phyloP scores from a whole-genome alignment of 2,888 invertebrate genomes.

The Lomographa bimaculata region DNA sequence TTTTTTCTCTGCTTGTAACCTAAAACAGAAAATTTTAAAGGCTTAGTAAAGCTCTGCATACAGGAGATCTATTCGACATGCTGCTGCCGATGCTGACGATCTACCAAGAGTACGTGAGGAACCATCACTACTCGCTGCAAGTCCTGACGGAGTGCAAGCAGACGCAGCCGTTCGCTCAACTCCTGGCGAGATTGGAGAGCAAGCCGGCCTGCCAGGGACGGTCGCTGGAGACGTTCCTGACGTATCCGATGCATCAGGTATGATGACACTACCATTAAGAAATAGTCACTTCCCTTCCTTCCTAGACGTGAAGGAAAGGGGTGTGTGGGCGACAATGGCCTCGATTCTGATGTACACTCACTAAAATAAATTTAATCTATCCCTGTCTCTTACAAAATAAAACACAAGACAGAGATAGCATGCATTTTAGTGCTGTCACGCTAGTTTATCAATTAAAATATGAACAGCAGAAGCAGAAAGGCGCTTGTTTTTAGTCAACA shows the following conservation, averaged over 20 bases:
- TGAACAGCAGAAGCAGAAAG: too few species aligned
- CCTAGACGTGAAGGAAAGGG: too few species aligned
- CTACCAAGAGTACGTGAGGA: constrained; percentile 97
- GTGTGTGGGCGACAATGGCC: too few species aligned
- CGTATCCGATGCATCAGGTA: constrained; percentile 96
- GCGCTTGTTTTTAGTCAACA: too few species aligned
- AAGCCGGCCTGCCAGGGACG: constrained; percentile 93
- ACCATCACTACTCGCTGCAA: constrained; percentile 97
- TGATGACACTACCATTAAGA: too few species aligned
- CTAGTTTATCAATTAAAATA: too few species aligned
- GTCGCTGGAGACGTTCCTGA: constrained; percentile 93
- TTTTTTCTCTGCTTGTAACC: constrained; percentile 23
- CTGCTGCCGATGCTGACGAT: constrained; percentile 96
- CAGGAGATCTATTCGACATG: constrained; percentile 97
- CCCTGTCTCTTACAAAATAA: too few species aligned
- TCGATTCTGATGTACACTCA: too few species aligned
- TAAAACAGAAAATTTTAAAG: constrained; percentile 26
- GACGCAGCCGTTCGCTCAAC: constrained; percentile 89
- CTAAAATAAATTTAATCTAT: too few species aligned
- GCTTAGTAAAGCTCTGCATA: constrained; percentile 53
- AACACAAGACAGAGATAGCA: too few species aligned
- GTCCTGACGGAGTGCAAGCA: constrained; percentile 96
- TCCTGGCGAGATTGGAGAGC: constrained; percentile 91
- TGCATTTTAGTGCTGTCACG: too few species aligned
- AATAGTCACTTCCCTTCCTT: too few species aligned